phyloP scores from a whole-genome alignment of 2,113 vertebrate species.

The Gnathonemus longibarbis region DNA sequence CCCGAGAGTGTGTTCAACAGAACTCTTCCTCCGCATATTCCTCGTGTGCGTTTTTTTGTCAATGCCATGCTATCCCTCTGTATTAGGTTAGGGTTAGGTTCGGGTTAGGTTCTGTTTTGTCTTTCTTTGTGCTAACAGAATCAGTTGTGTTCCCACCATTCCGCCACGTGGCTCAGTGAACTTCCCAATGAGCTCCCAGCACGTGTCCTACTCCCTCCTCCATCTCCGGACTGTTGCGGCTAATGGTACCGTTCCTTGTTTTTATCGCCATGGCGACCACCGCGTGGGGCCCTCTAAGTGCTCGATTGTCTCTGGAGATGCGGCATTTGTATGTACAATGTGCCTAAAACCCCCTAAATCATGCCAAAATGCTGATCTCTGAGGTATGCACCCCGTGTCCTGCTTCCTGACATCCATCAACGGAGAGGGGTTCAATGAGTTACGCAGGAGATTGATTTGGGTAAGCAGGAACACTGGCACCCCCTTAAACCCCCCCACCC shows the following conservation, averaged over 20 bases:
- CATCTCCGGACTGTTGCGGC: background rate
- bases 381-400: background rate
- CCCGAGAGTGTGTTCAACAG: background rate
- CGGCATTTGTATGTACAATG: background rate
- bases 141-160: background rate
- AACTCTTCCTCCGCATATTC: background rate
- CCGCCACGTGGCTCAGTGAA: background rate
- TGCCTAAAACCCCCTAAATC: background rate
- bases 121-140: background rate
- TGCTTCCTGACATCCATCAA: background rate
- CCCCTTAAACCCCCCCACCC: background rate
- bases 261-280: background rate
- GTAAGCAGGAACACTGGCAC: background rate
- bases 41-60: background rate
- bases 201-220: background rate
- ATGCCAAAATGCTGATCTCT: background rate
- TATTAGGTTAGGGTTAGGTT: background rate
- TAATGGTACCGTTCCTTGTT: background rate
- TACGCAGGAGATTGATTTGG: background rate
- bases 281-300: background rate
- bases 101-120: background rate
- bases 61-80: background rate
- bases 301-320: background rate
- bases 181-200: background rate
- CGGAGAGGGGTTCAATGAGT: background rate